Conservation (phyloP, 2,888 invertebrate species). For the Iselma pallidipennis region DNA sequence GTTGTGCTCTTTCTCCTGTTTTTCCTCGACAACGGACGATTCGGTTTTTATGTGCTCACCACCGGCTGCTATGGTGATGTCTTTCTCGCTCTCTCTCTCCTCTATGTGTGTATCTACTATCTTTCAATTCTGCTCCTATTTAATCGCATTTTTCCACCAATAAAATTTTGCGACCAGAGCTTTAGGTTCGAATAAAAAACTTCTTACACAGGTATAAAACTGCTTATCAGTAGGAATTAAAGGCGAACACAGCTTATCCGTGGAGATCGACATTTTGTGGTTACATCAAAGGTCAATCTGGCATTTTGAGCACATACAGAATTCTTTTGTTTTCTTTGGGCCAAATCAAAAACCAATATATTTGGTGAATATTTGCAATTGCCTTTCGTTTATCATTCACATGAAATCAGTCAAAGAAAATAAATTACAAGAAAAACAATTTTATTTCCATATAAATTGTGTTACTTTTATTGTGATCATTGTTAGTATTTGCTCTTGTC, state of each 20-base stretch:
- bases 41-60: not conserved
- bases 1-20: constrained; percentile 15
- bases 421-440: too few species aligned
- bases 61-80: not conserved
- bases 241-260: not conserved
- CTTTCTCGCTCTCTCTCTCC: constrained; percentile 16
- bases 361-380: too few species aligned
- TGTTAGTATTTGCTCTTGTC: too few species aligned
- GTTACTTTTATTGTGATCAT: too few species aligned
- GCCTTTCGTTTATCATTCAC: too few species aligned
- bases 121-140: too few species aligned
- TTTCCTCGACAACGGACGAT: constrained; percentile 5
- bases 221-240: not conserved
- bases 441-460: too few species aligned
- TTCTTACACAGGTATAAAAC: not conserved
- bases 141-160: constrained; percentile 25
- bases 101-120: too few species aligned
- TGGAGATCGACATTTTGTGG: not conserved
- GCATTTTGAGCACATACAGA: too few species aligned
- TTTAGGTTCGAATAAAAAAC: constrained; percentile 12
- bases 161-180: constrained; percentile 19
- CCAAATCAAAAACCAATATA: too few species aligned
- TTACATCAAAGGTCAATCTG: not conserved
- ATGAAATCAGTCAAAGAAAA: too few species aligned
- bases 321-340: too few species aligned